phyloP scores from a whole-genome alignment of 2,888 invertebrate genomes.

The Lypha dubia region DNA sequence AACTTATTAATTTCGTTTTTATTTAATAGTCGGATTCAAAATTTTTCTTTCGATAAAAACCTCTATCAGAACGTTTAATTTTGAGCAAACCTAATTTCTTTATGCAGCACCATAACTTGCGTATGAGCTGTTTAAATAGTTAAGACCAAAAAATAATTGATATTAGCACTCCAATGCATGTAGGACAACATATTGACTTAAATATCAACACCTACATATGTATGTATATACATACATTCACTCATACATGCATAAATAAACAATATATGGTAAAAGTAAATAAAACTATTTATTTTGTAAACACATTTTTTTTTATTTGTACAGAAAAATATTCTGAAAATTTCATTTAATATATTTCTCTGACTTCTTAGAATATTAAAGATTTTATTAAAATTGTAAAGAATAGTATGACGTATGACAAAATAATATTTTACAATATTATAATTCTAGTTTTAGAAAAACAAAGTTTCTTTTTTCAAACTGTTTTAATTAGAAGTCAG shows the following conservation, averaged over 20 bases:
- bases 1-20: background rate
- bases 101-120: too few species aligned
- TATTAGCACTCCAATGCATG: background rate
- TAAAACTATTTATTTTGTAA: constrained; percentile 24
- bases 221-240: background rate
- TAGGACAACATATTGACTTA: background rate
- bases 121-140: too few species aligned
- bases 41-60: background rate
- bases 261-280: background rate
- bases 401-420: too few species aligned
- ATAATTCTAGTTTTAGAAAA: too few species aligned
- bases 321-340: background rate
- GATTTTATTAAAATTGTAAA: background rate
- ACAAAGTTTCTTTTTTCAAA: too few species aligned
- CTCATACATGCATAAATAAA: background rate
- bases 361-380: background rate
- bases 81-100: background rate
- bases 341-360: background rate
- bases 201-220: background rate
- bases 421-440: too few species aligned
- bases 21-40: background rate
- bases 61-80: background rate
- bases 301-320: too few species aligned
- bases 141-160: background rate
- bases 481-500: too few species aligned